Evolutionary conservation across 2,113 vertebrate species (phyloP).

Genomic region (Sus scrofa): DNA sequence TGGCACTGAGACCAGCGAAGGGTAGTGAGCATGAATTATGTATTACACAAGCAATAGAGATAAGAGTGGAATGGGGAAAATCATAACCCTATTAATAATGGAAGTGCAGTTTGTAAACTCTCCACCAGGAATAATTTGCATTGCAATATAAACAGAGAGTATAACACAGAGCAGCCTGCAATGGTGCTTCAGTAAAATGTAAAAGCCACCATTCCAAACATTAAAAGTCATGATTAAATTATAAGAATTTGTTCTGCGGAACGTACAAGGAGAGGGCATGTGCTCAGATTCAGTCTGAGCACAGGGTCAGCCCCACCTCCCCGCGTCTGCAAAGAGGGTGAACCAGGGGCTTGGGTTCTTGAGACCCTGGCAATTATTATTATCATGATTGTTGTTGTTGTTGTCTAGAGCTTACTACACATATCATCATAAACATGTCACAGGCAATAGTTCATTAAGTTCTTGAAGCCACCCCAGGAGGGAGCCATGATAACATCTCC

Average conservation of each 20-base stretch:
- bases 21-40: slow-evolving; percentile 90
- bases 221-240: slow-evolving; percentile 90
- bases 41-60: slow-evolving; percentile 87
- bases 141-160: slow-evolving; percentile 87
- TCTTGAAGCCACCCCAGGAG: background rate
- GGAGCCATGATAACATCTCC: background rate
- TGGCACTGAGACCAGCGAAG: slow-evolving; percentile 80
- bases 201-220: slow-evolving; percentile 83
- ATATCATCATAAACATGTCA: background rate
- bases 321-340: background rate
- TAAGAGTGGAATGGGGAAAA: slow-evolving; percentile 86
- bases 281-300: background rate
- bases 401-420: background rate
- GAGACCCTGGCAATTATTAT: background rate
- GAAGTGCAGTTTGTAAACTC: slow-evolving; percentile 90
- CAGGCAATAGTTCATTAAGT: background rate
- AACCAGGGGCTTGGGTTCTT: background rate
- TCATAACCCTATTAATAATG: slow-evolving; percentile 90
- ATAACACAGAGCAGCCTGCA: slow-evolving; percentile 83
- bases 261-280: slow-evolving; percentile 57
- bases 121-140: slow-evolving; percentile 90
- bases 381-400: background rate
- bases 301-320: slow-evolving; percentile 17
- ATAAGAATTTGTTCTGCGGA: slow-evolving; percentile 81
- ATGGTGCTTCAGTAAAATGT: slow-evolving; percentile 74